Evolutionary conservation across 2,888 invertebrate species (phyloP), one percentile per base, ranked within the genome.

Genomic region (Brachyptera risi): DNA sequence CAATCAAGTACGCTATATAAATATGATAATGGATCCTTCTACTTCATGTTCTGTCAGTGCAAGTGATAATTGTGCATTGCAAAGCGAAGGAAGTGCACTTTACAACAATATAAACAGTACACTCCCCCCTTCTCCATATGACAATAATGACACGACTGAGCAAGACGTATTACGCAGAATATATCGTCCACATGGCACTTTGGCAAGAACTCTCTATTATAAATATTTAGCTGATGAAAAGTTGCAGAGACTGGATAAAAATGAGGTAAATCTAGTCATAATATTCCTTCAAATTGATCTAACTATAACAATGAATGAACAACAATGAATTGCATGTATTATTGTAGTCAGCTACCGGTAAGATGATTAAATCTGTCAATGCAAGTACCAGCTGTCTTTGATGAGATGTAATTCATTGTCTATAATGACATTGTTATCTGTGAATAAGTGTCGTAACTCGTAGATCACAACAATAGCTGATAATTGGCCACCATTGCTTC

Each of bases 191-290:
- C 80, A 87, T 69, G 86, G 88, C 67, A 83, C 85, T 57, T 76
- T 90, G 65, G 88, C 89, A 57, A 78, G 87, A 69, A 81, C 87
- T 50, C 74, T 89, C 56, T 87, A 86, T 76, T 84, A 87, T 68
- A 88, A 88, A 73, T 86, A 87, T 69, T 76, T 81, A 66, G 84
- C 84, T 69, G 89, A 90, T 74, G 81, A 84, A 71, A 80, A 82
- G 67, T 78, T 89, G 21, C 80, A 81, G 68, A 78, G 80, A 54
- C 79, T 86, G 72, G 87, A 90, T 73, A 86, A 87, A 71, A 79
- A 77, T 60, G 81, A 84, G 83, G 88, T 87, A 58, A 37, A 44
- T 27, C n/a, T 27, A 27, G 17, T 23, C 3, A 13, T 27, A 47
- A 24, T 2, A 42, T 42, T 42, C 11, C n/a, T n/a, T n/a, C n/a